These are phyloP conservation scores for Pelecanus crispus DNA, from an alignment of 2,113 vertebrate species.

Conservation along the genomic window DNA sequence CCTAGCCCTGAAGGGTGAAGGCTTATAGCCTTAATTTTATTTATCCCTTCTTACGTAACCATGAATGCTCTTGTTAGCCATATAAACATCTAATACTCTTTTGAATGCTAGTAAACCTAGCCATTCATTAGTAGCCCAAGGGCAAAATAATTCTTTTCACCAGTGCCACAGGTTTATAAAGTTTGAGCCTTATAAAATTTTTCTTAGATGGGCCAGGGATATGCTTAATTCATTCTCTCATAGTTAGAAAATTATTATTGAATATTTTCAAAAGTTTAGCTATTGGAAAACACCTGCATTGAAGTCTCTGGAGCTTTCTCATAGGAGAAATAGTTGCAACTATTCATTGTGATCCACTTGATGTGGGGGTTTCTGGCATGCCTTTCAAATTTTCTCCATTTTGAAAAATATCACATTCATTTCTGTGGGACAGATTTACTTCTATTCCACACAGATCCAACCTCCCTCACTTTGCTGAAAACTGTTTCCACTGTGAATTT, in stretches of 20 bases:
- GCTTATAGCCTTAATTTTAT: conserved; percentile 30
- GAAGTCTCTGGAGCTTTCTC: background rate
- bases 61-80: background rate
- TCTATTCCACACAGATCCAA: background rate
- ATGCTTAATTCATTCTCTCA: background rate
- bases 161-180: background rate
- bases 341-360: background rate
- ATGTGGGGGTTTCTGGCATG: background rate
- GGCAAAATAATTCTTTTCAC: conserved; percentile 16
- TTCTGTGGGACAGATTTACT: background rate
- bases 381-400: background rate
- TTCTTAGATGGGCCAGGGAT: background rate
- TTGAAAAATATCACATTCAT: background rate
- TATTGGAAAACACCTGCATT: background rate
- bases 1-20: background rate
- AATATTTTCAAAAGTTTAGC: background rate
- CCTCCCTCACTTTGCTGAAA: background rate
- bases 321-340: background rate
- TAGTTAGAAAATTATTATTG: background rate
- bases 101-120: conserved; percentile 22
- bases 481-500: background rate
- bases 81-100: conserved; percentile 34
- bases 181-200: background rate
- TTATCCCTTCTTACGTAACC: conserved; percentile 19
- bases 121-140: background rate